phyloP scores from a whole-genome alignment of 37 sponge, comb jelly and placozoan genomes.

The Crambe crambe region DNA sequence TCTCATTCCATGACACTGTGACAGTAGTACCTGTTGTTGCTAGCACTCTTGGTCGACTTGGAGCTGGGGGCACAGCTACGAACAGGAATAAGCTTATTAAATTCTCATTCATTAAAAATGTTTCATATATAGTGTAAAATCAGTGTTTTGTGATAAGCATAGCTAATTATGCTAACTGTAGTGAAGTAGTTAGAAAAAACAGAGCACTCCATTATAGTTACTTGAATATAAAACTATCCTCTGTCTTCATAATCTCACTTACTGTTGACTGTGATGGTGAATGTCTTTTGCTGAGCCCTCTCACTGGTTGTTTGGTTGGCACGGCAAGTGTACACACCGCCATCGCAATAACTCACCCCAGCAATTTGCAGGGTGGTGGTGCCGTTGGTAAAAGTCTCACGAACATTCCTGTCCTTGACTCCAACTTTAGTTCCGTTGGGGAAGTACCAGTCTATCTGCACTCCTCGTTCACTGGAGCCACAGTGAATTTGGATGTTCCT shows the following conservation, averaged over 20 bases:
- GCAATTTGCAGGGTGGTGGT: conserved; percentile 32
- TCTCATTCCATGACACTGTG: conserved; percentile 10
- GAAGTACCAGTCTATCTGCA: conserved; percentile 20
- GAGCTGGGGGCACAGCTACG: conserved; percentile 18
- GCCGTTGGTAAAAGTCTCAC: conserved; percentile 21
- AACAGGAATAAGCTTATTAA: too few relatives aligned
- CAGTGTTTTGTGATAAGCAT: too few relatives aligned
- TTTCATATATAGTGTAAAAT: too few relatives aligned
- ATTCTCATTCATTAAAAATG: too few relatives aligned
- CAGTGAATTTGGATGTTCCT: conserved; percentile 24
- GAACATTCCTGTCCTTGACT: conserved; percentile 4
- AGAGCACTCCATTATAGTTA: too few relatives aligned
- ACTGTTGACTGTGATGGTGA: conserved; percentile 26
- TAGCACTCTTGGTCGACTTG: neutral
- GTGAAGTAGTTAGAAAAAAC: too few relatives aligned
- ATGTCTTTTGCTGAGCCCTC: neutral
- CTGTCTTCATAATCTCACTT: too few relatives aligned
- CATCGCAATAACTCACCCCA: conserved; percentile 1
- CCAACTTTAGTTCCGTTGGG: conserved; percentile 27
- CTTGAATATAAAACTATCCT: too few relatives aligned
- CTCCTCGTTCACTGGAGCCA: neutral
- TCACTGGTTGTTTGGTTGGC: neutral
- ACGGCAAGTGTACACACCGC: conserved; percentile 22
- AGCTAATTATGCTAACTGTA: too few relatives aligned
- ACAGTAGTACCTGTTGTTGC: neutral